Evolutionary conservation across 1,140 invertebrate genomes (phyloP).

Genomic region (Cyrtorhinus lividipennis): DNA sequence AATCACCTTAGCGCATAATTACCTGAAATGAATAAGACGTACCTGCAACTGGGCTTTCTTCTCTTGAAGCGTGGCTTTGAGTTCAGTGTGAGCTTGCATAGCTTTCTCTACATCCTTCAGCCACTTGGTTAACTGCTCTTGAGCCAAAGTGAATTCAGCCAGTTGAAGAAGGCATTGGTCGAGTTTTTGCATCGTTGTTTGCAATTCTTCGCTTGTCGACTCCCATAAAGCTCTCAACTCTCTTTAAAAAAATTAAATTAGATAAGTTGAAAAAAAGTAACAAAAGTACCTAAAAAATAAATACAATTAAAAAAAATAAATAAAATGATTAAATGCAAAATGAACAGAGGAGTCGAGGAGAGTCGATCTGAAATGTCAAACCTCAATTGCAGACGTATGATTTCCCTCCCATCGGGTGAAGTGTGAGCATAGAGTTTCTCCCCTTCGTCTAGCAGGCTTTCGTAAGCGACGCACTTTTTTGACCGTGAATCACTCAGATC

Average conservation of each 20-base stretch:
- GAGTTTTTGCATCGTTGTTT: constrained; percentile 58
- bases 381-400: constrained; percentile 72
- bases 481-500: constrained; percentile 65
- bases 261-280: background rate
- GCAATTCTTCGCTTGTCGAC: constrained; percentile 66
- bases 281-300: background rate
- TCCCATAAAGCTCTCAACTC: constrained; percentile 75
- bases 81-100: constrained; percentile 79
- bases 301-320: background rate
- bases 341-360: too few species aligned
- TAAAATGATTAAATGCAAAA: too few species aligned
- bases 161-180: constrained; percentile 81
- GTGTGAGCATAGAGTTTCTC: constrained; percentile 87
- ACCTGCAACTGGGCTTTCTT: constrained; percentile 74
- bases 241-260: constrained; percentile 31
- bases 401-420: constrained; percentile 82
- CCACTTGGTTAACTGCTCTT: constrained; percentile 88
- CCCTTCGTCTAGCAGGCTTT: constrained; percentile 70
- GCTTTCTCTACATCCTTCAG: constrained; percentile 76
- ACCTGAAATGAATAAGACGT: background rate
- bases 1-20: too few species aligned
- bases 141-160: constrained; percentile 68
- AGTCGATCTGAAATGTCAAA: constrained; percentile 21
- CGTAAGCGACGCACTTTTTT: constrained; percentile 66
- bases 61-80: constrained; percentile 81